Evolutionary conservation across 2,113 vertebrate genomes (phyloP).

Genomic region (Misgurnus anguillicaudatus): DNA sequence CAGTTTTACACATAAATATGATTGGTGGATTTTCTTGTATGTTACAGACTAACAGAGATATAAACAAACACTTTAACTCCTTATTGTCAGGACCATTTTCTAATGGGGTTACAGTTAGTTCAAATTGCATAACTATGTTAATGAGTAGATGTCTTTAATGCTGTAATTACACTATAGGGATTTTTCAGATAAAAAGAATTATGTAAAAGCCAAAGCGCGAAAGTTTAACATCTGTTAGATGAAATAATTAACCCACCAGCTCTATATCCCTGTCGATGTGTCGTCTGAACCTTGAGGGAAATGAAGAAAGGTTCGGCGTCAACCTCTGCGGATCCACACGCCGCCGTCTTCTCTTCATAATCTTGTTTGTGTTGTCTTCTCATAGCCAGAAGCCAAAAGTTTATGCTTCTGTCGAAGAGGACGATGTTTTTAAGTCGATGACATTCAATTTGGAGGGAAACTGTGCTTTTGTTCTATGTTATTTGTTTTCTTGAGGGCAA

Average conservation of each 20-base stretch:
- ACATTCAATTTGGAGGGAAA: slow-evolving; percentile 7
- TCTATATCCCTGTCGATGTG: slow-evolving; percentile 16
- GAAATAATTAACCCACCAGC: slow-evolving; percentile 50
- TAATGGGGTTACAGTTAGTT: no score
- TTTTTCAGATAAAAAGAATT: slow-evolving; percentile 51
- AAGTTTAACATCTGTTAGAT: slow-evolving; percentile 48
- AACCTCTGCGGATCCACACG: neutral
- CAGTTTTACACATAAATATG: no score
- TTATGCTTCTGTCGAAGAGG: slow-evolving; percentile 15
- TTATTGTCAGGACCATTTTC: no score
- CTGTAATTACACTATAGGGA: slow-evolving; percentile 52
- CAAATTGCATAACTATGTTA: slow-evolving; percentile 58
- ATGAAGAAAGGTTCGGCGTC: neutral
- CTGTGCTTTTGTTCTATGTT: neutral
- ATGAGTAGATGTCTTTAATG: slow-evolving; percentile 53
- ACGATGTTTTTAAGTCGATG: slow-evolving; percentile 5
- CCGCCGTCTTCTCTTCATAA: neutral
- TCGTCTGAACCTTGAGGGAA: slow-evolving; percentile 22
- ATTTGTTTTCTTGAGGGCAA: neutral
- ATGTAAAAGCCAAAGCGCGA: slow-evolving; percentile 38
- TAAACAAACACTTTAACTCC: no score
- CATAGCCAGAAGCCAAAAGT: slow-evolving; percentile 14
- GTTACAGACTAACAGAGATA: no score
- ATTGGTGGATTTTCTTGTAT: no score
- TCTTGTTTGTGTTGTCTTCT: slow-evolving; percentile 32